These are phyloP conservation scores for Condylura cristata DNA, from an alignment of 2,113 vertebrate genomes.

Conservation along the genomic window DNA sequence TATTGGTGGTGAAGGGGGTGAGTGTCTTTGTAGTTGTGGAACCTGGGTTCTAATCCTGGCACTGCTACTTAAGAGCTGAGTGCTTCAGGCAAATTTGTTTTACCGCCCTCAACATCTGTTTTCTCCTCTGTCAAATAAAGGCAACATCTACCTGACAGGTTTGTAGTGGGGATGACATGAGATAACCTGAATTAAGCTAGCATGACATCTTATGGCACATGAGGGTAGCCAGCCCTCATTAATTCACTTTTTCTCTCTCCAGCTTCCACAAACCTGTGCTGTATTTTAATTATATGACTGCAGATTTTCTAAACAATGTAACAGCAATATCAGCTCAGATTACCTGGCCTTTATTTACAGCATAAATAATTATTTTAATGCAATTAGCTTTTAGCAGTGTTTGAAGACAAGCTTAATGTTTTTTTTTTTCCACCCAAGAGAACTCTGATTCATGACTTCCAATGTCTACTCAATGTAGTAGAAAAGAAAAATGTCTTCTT, in stretches of 20 bases:
- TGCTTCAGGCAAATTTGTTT: neutral
- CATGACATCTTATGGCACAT: fast-evolving
- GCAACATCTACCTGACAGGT: neutral
- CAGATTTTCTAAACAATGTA: neutral
- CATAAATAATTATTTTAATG: slow-evolving; percentile 52
- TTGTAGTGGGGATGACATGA: neutral
- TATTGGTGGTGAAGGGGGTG: too few species aligned
- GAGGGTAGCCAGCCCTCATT: too few species aligned
- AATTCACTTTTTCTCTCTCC: neutral
- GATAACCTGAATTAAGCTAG: neutral
- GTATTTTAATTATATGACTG: neutral
- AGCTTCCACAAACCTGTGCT: neutral
- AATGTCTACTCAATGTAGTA: neutral
- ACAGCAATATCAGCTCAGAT: neutral
- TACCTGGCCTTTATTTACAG: slow-evolving; percentile 54
- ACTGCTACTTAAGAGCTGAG: neutral
- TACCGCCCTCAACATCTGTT: neutral
- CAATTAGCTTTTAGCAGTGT: slow-evolving; percentile 50
- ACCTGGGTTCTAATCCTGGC: neutral
- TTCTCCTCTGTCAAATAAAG: neutral
- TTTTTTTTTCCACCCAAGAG: slow-evolving; percentile 23
- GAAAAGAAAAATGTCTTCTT: slow-evolving; percentile 35
- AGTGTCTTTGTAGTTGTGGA: neutral
- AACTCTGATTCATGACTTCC: slow-evolving; percentile 35
- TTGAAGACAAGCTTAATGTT: slow-evolving; percentile 54